Percentiles rank a stretch among this genome's conserved stretches.
phyloP scores from a whole-genome alignment of 2,797 vertebrate genomes.

The Tokudaia tokunoshimensis region DNA sequence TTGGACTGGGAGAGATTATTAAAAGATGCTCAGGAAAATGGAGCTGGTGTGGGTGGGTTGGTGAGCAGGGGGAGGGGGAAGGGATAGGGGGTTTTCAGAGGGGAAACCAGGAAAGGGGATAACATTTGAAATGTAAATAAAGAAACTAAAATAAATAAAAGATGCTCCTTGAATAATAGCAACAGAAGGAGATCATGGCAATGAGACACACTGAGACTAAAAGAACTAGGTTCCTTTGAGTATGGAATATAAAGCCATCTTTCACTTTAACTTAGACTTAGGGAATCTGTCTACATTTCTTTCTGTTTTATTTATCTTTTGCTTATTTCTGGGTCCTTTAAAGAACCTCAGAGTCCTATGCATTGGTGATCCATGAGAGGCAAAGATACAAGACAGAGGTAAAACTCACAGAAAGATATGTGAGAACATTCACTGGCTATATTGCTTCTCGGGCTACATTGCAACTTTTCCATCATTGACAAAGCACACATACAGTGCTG shows the following conservation, averaged over 20 bases:
- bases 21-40: background rate
- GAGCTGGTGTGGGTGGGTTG: too few relatives aligned
- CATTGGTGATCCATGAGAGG: background rate
- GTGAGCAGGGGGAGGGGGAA: too few relatives aligned
- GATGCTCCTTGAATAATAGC: background rate
- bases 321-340: background rate
- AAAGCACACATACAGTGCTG: background rate
- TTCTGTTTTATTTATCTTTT: background rate
- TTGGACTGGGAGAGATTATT: background rate
- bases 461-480: background rate
- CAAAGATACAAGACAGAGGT: background rate
- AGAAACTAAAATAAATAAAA: background rate
- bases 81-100: too few relatives aligned
- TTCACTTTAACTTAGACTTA: background rate
- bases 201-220: background rate
- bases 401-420: background rate
- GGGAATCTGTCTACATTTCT: background rate
- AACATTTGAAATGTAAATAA: too few relatives aligned
- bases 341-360: background rate
- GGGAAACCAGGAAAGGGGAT: too few relatives aligned
- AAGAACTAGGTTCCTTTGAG: background rate
- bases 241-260: background rate
- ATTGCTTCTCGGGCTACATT: fast-evolving
- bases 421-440: fast-evolving
- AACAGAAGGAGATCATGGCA: background rate